Percentiles rank a stretch among this genome's conserved stretches.
Conservation (phyloP, 2,888 invertebrate species). For the Pyrgus malvae region DNA sequence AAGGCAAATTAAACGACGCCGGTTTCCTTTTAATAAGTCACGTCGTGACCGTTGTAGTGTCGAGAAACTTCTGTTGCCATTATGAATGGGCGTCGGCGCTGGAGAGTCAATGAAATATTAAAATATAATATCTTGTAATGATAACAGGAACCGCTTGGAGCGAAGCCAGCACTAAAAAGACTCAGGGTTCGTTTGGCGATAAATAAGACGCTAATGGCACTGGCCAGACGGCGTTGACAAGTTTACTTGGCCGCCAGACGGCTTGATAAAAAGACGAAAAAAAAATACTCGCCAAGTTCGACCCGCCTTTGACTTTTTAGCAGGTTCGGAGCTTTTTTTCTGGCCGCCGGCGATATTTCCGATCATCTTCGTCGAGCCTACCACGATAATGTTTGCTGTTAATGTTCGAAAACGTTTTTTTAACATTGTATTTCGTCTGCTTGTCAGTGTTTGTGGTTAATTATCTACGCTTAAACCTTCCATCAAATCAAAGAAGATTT, state of each 20-base stretch:
- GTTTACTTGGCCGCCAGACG: slow-evolving; percentile 55
- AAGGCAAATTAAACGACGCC: slow-evolving; percentile 13
- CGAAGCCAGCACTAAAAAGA: slow-evolving; percentile 48
- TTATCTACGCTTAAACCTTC: background rate
- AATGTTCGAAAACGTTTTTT: background rate
- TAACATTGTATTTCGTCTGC: slow-evolving; percentile 3
- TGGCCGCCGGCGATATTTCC: slow-evolving; percentile 14
- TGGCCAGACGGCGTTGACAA: slow-evolving; percentile 63
- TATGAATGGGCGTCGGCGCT: slow-evolving; percentile 38
- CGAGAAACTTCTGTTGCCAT: slow-evolving; percentile 33
- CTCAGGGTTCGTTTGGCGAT: slow-evolving; percentile 50
- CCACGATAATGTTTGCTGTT: background rate
- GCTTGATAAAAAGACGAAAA: slow-evolving; percentile 43
- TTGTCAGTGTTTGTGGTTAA: slow-evolving; percentile 9
- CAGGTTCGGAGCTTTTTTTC: slow-evolving; percentile 21
- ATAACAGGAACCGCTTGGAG: slow-evolving; percentile 46
- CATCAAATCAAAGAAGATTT: background rate
- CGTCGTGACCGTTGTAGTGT: slow-evolving; percentile 11
- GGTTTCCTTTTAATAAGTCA: slow-evolving; percentile 4
- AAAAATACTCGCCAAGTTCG: slow-evolving; percentile 33
- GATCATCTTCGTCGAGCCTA: background rate
- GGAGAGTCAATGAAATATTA: slow-evolving; percentile 45
- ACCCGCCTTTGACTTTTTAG: slow-evolving; percentile 25
- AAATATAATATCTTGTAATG: slow-evolving; percentile 45
- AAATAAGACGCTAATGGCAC: slow-evolving; percentile 56